Conservation (phyloP, 2,113 vertebrate species). For the Coreoperca whiteheadi region DNA sequence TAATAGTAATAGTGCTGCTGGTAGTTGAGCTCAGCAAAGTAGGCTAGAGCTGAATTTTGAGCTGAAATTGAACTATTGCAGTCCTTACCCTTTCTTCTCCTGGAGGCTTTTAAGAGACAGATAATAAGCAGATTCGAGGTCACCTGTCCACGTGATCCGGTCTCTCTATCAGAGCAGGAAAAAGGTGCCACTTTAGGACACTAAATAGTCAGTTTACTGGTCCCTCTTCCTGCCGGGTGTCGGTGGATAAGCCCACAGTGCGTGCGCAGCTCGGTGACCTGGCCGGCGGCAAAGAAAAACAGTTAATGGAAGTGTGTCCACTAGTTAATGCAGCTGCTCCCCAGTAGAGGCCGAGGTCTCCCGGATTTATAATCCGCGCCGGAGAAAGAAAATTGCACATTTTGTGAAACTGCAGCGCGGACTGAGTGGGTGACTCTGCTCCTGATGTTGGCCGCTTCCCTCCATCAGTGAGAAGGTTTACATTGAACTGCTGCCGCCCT, state of each 20-base stretch:
- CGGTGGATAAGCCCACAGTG: conserved; percentile 37
- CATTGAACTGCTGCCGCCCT: conserved; percentile 68
- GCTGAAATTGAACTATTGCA: conserved; percentile 41
- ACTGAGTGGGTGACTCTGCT: conserved; percentile 21
- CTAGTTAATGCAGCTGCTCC: conserved; percentile 50
- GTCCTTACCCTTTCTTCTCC: conserved; percentile 47
- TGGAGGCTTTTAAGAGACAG: conserved; percentile 19
- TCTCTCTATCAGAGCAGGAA: not conserved
- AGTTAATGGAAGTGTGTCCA: conserved; percentile 56
- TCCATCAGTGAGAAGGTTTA: conserved; percentile 65
- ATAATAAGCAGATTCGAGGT: conserved; percentile 24
- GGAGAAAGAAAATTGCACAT: conserved; percentile 21
- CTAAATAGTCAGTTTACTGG: conserved; percentile 20
- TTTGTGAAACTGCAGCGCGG: conserved; percentile 26
- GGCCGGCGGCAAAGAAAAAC: conserved; percentile 63
- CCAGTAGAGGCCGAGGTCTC: conserved; percentile 37
- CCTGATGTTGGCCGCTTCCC: conserved; percentile 45
- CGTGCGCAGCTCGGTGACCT: conserved; percentile 67
- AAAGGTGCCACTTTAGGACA: conserved; percentile 21
- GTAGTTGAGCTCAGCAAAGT: conserved; percentile 52
- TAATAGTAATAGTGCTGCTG: conserved; percentile 67
- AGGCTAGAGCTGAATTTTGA: conserved; percentile 69
- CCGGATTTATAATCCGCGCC: conserved; percentile 38
- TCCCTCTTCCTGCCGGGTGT: conserved; percentile 30
- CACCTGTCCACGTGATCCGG: conserved; percentile 47